Evolutionary conservation across 2,888 invertebrate species (phyloP).

Genomic region (Tachina fera): DNA sequence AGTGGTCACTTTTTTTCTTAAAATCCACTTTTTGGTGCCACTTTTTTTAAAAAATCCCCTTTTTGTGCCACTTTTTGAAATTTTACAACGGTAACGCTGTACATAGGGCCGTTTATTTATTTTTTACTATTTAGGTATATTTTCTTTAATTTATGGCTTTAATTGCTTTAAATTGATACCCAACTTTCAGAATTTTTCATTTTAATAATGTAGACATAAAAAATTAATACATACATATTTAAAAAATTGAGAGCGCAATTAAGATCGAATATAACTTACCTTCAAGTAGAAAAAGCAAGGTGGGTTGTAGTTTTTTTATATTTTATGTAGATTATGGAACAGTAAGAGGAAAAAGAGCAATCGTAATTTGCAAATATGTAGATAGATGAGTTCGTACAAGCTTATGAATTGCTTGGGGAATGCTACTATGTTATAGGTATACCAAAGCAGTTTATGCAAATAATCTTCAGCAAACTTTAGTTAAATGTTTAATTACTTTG

Average conservation of each 20-base stretch:
- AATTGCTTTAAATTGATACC: no score
- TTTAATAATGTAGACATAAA: slow-evolving; percentile 20
- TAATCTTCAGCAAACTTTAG: not conserved
- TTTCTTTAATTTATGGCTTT: no score
- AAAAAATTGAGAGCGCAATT: not conserved
- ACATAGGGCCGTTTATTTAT: no score
- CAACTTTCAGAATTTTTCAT: no score
- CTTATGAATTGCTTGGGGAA: not conserved
- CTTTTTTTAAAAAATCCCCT: no score
- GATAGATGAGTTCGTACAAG: not conserved
- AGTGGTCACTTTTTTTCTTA: no score
- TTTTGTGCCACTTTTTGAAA: no score
- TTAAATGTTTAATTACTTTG: slow-evolving; percentile 2
- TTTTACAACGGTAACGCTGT: no score
- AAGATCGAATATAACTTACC: slow-evolving; percentile 46
- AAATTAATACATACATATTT: not conserved
- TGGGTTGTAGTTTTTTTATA: not conserved
- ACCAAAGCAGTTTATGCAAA: not conserved
- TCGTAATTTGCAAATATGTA: not conserved
- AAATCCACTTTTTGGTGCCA: no score
- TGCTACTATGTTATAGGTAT: not conserved
- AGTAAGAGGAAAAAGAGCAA: slow-evolving; percentile 1
- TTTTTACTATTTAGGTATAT: no score
- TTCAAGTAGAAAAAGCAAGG: slow-evolving; percentile 1
- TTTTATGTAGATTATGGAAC: not conserved